Evolutionary conservation across 2,113 vertebrate genomes (phyloP).

Genomic region (Smithornis capensis): DNA sequence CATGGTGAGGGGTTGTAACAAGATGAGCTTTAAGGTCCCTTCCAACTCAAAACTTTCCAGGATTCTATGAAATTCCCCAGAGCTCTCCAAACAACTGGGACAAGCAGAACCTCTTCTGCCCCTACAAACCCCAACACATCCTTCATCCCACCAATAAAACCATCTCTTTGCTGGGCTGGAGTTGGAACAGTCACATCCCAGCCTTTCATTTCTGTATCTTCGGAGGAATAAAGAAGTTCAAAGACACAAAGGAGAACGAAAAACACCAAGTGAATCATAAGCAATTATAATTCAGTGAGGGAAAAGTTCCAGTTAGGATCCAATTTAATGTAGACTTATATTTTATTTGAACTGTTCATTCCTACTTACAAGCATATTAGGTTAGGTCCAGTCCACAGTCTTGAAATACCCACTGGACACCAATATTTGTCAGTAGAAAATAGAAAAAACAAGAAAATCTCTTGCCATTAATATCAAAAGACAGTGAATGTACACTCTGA

Average conservation of each 20-base stretch:
- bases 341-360: constrained; percentile 33
- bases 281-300: neutral
- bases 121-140: neutral
- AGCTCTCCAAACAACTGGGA: neutral
- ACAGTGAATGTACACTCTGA: neutral
- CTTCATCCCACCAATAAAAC: neutral
- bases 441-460: neutral
- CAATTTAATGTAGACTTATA: neutral
- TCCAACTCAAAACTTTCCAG: neutral
- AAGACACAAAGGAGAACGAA: neutral
- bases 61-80: neutral
- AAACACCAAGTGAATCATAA: constrained; percentile 31
- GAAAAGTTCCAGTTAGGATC: neutral
- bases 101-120: neutral
- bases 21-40: neutral
- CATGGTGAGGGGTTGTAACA: neutral
- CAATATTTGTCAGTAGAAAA: constrained; percentile 35
- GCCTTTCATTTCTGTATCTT: neutral
- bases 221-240: neutral
- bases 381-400: neutral
- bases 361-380: neutral
- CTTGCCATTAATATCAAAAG: constrained; percentile 45
- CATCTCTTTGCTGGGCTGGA: neutral
- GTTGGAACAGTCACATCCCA: neutral
- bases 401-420: neutral